Evolutionary conservation across 2,797 vertebrate species (phyloP).

Genomic region (Geotria australis): DNA sequence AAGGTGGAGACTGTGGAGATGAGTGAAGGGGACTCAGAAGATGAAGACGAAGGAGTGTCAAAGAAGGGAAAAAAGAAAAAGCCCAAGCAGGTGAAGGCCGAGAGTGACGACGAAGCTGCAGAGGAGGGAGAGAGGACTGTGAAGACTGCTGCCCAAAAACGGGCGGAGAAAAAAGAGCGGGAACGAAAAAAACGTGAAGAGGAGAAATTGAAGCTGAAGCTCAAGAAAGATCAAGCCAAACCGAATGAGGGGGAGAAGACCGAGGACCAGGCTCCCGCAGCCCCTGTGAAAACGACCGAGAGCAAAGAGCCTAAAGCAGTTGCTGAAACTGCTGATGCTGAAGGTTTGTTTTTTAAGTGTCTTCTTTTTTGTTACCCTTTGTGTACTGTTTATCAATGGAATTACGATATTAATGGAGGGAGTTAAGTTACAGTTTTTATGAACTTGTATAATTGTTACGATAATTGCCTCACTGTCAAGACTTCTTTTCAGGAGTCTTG

Average conservation of each 20-base stretch:
- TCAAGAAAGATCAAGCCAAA: constrained; percentile 41
- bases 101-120: constrained; percentile 26
- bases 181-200: constrained; percentile 54
- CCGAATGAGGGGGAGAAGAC: constrained; percentile 20
- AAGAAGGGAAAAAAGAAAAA: constrained; percentile 34
- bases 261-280: constrained; percentile 7
- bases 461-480: too few species aligned
- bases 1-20: constrained; percentile 16
- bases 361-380: too few species aligned
- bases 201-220: constrained; percentile 36
- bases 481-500: too few species aligned
- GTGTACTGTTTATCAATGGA: too few species aligned
- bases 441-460: too few species aligned
- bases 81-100: constrained; percentile 35
- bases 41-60: not conserved
- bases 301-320: not conserved
- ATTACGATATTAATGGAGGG: too few species aligned
- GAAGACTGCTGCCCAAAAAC: constrained; percentile 85
- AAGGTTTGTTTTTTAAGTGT: not conserved
- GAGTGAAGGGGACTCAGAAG: too few species aligned
- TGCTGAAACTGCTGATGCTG: not conserved
- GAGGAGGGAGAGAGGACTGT: constrained; percentile 34
- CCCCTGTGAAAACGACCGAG: not conserved
- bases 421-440: too few species aligned
- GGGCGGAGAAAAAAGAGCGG: constrained; percentile 84